phyloP scores from a whole-genome alignment of 2,797 vertebrate genomes.

The Brachyalestes nurse region DNA sequence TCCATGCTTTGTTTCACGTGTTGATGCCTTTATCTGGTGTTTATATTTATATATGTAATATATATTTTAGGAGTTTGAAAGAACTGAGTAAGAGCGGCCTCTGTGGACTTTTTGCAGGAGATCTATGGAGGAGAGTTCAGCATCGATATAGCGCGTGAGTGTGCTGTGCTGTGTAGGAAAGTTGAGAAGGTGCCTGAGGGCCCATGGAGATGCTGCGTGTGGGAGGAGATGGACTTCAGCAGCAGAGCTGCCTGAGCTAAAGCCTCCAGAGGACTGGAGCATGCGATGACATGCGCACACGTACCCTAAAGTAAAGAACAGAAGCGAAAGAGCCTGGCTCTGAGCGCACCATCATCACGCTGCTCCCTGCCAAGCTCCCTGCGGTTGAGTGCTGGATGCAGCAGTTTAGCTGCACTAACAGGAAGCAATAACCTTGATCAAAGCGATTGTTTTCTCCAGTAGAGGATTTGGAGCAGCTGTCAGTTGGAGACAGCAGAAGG shows the following conservation, averaged over 20 bases:
- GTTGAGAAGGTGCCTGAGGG: slow-evolving; percentile 45
- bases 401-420: slow-evolving; percentile 43
- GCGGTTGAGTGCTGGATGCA: slow-evolving; percentile 27
- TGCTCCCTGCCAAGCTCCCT: slow-evolving; percentile 33
- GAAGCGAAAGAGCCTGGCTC: background rate
- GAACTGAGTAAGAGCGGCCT: slow-evolving; percentile 12
- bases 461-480: slow-evolving; percentile 43
- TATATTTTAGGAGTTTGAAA: background rate
- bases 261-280: slow-evolving; percentile 7
- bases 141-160: slow-evolving; percentile 13
- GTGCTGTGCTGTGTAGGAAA: slow-evolving; percentile 15
- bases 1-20: background rate
- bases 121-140: slow-evolving; percentile 24
- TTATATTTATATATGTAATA: background rate
- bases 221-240: slow-evolving; percentile 41
- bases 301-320: background rate
- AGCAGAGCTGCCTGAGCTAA: slow-evolving; percentile 23
- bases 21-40: background rate
- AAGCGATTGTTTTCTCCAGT: slow-evolving; percentile 50
- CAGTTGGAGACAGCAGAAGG: slow-evolving; percentile 43
- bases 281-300: slow-evolving; percentile 24
- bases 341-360: slow-evolving; percentile 10
- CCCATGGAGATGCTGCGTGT: slow-evolving; percentile 33
- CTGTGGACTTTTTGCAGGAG: slow-evolving; percentile 27
- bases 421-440: slow-evolving; percentile 58